These are phyloP conservation scores for Toxostoma redivivum DNA, from an alignment of 2,113 vertebrate genomes.

Conservation along the genomic window DNA sequence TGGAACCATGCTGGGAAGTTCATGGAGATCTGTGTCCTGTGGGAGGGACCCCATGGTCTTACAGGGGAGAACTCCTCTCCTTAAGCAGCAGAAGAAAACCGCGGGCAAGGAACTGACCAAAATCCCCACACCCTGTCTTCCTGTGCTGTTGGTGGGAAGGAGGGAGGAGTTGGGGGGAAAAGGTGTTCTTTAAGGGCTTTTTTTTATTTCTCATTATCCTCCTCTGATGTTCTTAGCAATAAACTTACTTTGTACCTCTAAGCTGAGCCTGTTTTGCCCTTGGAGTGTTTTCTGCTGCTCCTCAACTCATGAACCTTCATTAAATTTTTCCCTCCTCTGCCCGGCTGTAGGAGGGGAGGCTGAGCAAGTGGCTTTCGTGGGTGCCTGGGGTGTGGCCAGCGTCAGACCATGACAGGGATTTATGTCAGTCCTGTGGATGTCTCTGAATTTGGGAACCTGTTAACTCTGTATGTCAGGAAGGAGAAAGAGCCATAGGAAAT, in stretches of 20 bases:
- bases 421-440: neutral
- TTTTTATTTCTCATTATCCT: neutral
- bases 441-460: neutral
- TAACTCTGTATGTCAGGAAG: neutral
- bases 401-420: neutral
- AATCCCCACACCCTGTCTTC: neutral
- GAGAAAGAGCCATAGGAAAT: neutral
- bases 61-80: neutral
- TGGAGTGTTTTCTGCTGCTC: neutral
- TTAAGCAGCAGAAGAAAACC: too few relatives aligned
- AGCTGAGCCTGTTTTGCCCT: neutral
- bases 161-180: fast-evolving
- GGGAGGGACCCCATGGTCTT: neutral
- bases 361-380: fast-evolving
- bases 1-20: neutral
- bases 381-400: fast-evolving
- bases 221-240: neutral
- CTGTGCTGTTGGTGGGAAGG: fast-evolving
- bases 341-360: neutral
- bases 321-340: neutral
- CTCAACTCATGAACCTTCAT: neutral
- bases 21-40: neutral
- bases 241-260: neutral
- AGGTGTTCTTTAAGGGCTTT: too few relatives aligned
- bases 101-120: neutral